These are phyloP conservation scores for Hirundichthys speculiger DNA, from an alignment of 2,113 vertebrate genomes.

Conservation along the genomic window DNA sequence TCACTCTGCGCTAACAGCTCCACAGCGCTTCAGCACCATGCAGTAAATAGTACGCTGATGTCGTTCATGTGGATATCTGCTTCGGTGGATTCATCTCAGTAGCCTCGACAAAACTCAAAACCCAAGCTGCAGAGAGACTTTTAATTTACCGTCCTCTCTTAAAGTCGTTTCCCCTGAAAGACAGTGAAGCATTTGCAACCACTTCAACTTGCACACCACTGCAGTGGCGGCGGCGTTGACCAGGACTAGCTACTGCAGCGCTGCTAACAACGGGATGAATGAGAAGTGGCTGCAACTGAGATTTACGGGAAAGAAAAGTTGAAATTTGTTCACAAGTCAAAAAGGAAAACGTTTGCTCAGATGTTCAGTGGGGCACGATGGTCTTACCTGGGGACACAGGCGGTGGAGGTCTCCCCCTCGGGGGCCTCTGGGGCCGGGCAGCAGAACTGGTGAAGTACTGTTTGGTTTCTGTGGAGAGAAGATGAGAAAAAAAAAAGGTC, in stretches of 20 bases:
- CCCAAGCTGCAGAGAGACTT: constrained; percentile 28
- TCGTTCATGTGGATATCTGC: constrained; percentile 33
- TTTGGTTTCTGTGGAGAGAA: constrained; percentile 88
- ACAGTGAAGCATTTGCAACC: constrained; percentile 70
- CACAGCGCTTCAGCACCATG: too few relatives aligned
- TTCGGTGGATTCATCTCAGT: neutral
- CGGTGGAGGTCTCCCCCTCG: constrained; percentile 82
- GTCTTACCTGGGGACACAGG: constrained; percentile 84
- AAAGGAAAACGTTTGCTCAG: constrained; percentile 34
- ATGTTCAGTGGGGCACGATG: constrained; percentile 48
- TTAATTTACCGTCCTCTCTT: too few relatives aligned
- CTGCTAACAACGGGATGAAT: constrained; percentile 61
- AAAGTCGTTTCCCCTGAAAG: neutral
- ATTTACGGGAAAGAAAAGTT: constrained; percentile 22
- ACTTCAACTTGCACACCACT: constrained; percentile 71
- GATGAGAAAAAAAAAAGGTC: neutral
- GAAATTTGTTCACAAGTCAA: constrained; percentile 1
- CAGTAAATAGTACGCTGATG: neutral
- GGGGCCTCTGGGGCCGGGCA: constrained; percentile 94
- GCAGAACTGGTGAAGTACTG: constrained; percentile 97
- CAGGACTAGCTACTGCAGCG: constrained; percentile 41
- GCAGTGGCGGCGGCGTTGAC: constrained; percentile 67
- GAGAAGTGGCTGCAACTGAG: constrained; percentile 51
- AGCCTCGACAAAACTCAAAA: constrained; percentile 30
- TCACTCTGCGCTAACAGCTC: too few relatives aligned